Evolutionary conservation across 2,888 invertebrate genomes (phyloP).

Genomic region (Trichogramma dendrolimi): DNA sequence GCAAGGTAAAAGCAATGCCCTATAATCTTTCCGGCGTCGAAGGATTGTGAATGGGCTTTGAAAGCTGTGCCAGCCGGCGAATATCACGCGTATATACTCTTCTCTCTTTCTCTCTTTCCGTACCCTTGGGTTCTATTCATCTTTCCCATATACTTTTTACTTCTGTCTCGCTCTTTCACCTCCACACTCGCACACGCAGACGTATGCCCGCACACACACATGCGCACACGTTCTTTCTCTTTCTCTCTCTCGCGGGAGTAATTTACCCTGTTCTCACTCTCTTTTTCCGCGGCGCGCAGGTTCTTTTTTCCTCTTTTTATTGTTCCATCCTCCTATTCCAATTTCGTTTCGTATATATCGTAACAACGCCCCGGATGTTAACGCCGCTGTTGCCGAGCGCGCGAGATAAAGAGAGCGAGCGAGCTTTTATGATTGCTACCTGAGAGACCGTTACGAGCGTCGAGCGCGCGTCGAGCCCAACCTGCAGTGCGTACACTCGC

Average conservation of each 20-base stretch:
- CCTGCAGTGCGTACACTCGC: too few relatives aligned
- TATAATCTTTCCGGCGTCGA: slow-evolving; percentile 17
- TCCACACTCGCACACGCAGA: too few relatives aligned
- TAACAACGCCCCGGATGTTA: not conserved
- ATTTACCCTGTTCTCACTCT: slow-evolving; percentile 25
- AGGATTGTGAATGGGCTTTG: slow-evolving; percentile 21
- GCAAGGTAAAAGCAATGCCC: slow-evolving; percentile 19
- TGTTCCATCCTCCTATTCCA: slow-evolving; percentile 13
- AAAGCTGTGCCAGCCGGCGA: slow-evolving; percentile 5
- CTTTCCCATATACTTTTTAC: slow-evolving; percentile 27
- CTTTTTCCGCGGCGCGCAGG: not conserved
- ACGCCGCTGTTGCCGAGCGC: too few relatives aligned
- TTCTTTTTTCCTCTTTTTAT: slow-evolving; percentile 5
- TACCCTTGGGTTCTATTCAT: slow-evolving; percentile 44
- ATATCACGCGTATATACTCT: slow-evolving; percentile 2
- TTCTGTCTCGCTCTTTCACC: slow-evolving; percentile 10
- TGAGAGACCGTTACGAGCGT: not conserved
- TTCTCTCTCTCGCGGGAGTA: slow-evolving; percentile 26
- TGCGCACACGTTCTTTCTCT: slow-evolving; percentile 11
- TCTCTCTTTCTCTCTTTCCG: slow-evolving; percentile 24
- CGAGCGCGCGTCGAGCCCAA: too few relatives aligned
- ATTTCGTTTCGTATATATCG: slow-evolving; percentile 5
- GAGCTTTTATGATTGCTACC: slow-evolving; percentile 11
- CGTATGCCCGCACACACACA: too few relatives aligned
- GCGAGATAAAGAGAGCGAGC: too few relatives aligned